Percentiles rank a stretch among this genome's conserved stretches.
These are phyloP conservation scores for Tortricodes alternella DNA, from an alignment of 2,888 invertebrate genomes.

Conservation along the genomic window DNA sequence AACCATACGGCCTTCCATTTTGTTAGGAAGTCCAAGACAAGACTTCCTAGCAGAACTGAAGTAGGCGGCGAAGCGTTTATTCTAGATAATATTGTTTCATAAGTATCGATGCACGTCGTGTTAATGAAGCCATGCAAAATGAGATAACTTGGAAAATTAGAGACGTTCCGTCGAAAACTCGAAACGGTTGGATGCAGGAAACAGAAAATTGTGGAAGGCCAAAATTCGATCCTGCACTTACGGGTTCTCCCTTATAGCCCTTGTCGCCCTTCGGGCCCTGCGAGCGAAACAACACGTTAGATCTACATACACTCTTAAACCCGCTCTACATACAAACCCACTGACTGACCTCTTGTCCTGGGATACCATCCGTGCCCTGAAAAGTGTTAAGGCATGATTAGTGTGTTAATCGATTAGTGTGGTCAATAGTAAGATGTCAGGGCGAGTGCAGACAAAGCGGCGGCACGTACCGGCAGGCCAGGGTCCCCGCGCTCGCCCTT, in stretches of 20 bases:
- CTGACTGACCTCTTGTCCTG: slow-evolving; percentile 91
- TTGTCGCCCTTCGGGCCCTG: slow-evolving; percentile 95
- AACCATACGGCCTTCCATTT: background rate
- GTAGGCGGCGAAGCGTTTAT: background rate
- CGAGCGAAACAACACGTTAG: slow-evolving; percentile 56
- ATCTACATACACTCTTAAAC: background rate
- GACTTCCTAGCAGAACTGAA: background rate
- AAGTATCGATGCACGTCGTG: slow-evolving; percentile 21
- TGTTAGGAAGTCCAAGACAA: background rate
- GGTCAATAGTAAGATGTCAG: slow-evolving; percentile 24
- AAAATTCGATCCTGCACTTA: slow-evolving; percentile 76
- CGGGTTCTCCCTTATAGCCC: slow-evolving; percentile 92
- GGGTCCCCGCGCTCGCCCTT: slow-evolving; percentile 97
- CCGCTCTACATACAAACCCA: background rate
- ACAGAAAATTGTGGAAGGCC: slow-evolving; percentile 25
- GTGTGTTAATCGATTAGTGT: slow-evolving; percentile 28
- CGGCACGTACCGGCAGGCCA: slow-evolving; percentile 92
- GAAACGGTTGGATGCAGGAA: slow-evolving; percentile 32
- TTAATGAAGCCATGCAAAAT: slow-evolving; percentile 31
- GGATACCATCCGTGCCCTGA: slow-evolving; percentile 97
- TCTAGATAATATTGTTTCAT: background rate
- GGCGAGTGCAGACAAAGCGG: too few relatives aligned
- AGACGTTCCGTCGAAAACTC: slow-evolving; percentile 23
- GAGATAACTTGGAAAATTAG: slow-evolving; percentile 36
- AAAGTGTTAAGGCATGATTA: slow-evolving; percentile 49